Evolutionary conservation across 2,888 invertebrate species (phyloP).

Genomic region (Lamproptera curius): DNA sequence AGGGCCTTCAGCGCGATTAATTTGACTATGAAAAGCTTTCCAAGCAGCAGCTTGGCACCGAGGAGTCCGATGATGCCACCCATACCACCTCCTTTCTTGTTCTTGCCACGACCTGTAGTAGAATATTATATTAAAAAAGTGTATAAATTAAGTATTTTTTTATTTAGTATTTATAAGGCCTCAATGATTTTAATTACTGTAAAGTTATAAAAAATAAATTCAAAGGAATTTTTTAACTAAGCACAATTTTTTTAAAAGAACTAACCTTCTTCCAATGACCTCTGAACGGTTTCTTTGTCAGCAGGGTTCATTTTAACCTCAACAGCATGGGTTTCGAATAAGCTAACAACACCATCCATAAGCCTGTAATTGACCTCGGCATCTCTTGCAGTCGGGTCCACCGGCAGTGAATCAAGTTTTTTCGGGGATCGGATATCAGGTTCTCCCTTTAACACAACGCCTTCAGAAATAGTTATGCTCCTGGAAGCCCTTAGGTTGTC

Average conservation of each 20-base stretch:
- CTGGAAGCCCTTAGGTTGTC: slow-evolving; percentile 71
- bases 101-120: slow-evolving; percentile 84
- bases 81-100: slow-evolving; percentile 81
- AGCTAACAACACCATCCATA: slow-evolving; percentile 85
- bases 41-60: slow-evolving; percentile 62
- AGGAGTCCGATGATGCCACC: slow-evolving; percentile 80
- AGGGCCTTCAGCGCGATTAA: slow-evolving; percentile 90
- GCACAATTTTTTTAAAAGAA: not conserved
- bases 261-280: slow-evolving; percentile 90
- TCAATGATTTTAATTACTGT: too few relatives aligned
- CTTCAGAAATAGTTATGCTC: slow-evolving; percentile 79
- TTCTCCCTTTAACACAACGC: slow-evolving; percentile 78
- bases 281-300: slow-evolving; percentile 84
- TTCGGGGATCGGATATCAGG: slow-evolving; percentile 67
- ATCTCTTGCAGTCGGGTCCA: slow-evolving; percentile 85
- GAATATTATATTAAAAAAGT: slow-evolving; percentile 21
- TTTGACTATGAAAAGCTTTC: slow-evolving; percentile 85
- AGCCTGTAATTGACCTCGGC: slow-evolving; percentile 85
- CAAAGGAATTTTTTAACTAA: too few relatives aligned
- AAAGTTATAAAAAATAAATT: too few relatives aligned
- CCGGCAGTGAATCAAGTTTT: slow-evolving; percentile 82
- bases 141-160: not conserved
- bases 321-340: slow-evolving; percentile 87
- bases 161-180: too few relatives aligned
- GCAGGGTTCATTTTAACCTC: slow-evolving; percentile 89